Conservation (phyloP, 1,140 invertebrate species). For the Hormaphis cornu region DNA sequence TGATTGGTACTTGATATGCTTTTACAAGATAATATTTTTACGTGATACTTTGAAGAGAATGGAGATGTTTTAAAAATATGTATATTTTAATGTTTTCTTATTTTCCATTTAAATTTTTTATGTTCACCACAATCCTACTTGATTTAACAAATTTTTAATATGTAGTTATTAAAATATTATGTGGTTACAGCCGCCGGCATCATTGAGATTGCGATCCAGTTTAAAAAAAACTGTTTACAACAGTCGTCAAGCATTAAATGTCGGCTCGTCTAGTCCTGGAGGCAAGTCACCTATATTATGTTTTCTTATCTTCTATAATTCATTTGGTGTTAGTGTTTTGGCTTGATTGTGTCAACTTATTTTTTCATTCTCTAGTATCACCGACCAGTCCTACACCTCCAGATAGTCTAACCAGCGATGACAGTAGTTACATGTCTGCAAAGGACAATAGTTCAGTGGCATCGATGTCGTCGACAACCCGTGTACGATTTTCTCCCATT, state of each 20-base stretch:
- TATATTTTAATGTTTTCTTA: too few relatives aligned
- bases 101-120: too few relatives aligned
- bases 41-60: too few relatives aligned
- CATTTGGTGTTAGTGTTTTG: background rate
- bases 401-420: conserved; percentile 71
- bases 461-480: conserved; percentile 48
- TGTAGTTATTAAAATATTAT: too few relatives aligned
- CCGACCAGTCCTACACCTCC: conserved; percentile 79
- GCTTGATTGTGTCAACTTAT: background rate
- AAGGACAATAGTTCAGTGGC: conserved; percentile 61
- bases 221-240: conserved; percentile 4
- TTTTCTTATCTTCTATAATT: background rate
- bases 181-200: background rate
- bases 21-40: too few relatives aligned
- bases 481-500: conserved; percentile 72
- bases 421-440: conserved; percentile 73
- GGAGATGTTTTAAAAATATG: too few relatives aligned
- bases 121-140: too few relatives aligned
- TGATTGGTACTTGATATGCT: too few relatives aligned
- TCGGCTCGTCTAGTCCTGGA: background rate
- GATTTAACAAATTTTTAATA: too few relatives aligned
- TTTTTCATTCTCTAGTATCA: conserved; percentile 44
- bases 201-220: conserved; percentile 17
- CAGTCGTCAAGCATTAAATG: background rate
- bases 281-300: background rate